Evolutionary conservation across 1,140 invertebrate genomes (phyloP).

Genomic region (Chrysoperla carnea): DNA sequence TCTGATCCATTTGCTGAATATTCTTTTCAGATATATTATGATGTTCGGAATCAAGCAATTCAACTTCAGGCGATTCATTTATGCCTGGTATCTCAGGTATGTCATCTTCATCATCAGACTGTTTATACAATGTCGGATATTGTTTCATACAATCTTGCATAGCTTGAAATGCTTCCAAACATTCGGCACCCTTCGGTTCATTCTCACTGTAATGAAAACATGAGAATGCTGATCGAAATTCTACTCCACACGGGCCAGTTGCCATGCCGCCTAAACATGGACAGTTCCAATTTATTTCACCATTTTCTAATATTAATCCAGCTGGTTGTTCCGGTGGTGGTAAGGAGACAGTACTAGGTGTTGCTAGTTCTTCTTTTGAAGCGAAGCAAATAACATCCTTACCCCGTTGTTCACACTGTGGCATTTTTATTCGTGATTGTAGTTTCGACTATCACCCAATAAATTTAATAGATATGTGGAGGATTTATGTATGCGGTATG

Average conservation of each 20-base stretch:
- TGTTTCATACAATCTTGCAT: slow-evolving; percentile 88
- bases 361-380: slow-evolving; percentile 57
- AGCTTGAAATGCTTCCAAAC: slow-evolving; percentile 71
- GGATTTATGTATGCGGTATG: slow-evolving; percentile 33
- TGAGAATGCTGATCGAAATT: slow-evolving; percentile 85
- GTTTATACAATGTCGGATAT: slow-evolving; percentile 74
- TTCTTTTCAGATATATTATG: background rate
- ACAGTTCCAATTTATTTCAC: slow-evolving; percentile 93
- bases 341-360: slow-evolving; percentile 50
- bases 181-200: slow-evolving; percentile 59
- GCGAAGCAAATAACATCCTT: slow-evolving; percentile 78
- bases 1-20: slow-evolving; percentile 7
- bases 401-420: slow-evolving; percentile 25
- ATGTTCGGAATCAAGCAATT: too few species aligned
- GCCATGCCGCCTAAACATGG: slow-evolving; percentile 93
- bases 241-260: slow-evolving; percentile 81
- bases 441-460: slow-evolving; percentile 19
- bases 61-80: too few species aligned
- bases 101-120: slow-evolving; percentile 33
- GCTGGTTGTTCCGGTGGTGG: slow-evolving; percentile 53
- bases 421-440: slow-evolving; percentile 25
- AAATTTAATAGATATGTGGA: slow-evolving; percentile 23
- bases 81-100: slow-evolving; percentile 4
- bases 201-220: slow-evolving; percentile 78
- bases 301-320: slow-evolving; percentile 70